Percentiles rank a stretch among this genome's conserved stretches.
These are phyloP conservation scores for Heliconius nattereri DNA, from an alignment of 1,140 invertebrate species.

Conservation along the genomic window DNA sequence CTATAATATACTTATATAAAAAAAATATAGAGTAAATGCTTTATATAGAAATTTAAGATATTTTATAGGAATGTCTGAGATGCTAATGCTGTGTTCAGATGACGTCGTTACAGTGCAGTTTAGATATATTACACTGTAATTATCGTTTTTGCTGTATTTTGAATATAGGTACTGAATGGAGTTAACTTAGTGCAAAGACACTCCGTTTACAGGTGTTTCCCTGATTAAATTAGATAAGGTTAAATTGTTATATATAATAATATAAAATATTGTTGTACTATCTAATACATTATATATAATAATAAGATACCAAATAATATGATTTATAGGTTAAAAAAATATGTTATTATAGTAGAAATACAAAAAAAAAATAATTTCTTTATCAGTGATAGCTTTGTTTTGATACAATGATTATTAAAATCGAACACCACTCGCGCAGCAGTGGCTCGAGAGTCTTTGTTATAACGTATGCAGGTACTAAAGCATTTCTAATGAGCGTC, in stretches of 20 bases:
- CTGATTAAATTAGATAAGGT: too few species aligned
- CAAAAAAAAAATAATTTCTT: not conserved
- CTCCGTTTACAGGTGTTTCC: too few species aligned
- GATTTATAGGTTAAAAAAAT: not conserved
- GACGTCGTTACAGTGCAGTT: not conserved
- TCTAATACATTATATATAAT: too few species aligned
- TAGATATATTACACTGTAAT: not conserved
- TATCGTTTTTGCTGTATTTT: not conserved
- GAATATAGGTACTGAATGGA: too few species aligned
- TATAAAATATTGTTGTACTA: too few species aligned
- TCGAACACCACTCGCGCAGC: not conserved
- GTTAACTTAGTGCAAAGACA: too few species aligned
- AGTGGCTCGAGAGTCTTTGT: conserved; percentile 1
- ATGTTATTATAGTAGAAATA: not conserved
- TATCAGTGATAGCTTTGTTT: not conserved
- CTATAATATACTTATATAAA: not conserved
- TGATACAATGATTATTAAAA: conserved; percentile 10
- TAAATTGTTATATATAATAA: too few species aligned
- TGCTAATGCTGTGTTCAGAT: too few species aligned
- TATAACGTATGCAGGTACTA: not conserved
- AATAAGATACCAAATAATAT: not conserved
- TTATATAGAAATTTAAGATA: not conserved
- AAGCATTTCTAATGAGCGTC: not conserved
- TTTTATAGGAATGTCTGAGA: too few species aligned
- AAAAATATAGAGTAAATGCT: not conserved